These are phyloP conservation scores for Taenioides sp. DNA, from an alignment of 2,797 vertebrate genomes.

Conservation along the genomic window DNA sequence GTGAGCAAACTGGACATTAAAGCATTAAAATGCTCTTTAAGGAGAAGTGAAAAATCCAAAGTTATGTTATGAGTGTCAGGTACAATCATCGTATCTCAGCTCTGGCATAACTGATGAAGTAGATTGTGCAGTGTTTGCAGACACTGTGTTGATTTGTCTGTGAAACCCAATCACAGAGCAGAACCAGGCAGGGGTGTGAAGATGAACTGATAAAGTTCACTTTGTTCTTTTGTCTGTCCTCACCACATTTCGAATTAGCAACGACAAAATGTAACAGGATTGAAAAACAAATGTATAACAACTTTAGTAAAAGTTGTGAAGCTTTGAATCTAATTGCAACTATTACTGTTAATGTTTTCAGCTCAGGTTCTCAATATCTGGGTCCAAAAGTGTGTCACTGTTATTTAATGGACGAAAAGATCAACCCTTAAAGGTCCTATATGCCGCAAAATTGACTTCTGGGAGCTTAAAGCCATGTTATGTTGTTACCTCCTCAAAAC, in stretches of 20 bases:
- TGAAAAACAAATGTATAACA: background rate
- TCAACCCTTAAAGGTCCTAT: too few species aligned
- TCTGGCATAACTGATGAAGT: constrained; percentile 31
- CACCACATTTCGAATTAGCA: constrained; percentile 11
- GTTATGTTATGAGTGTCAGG: constrained; percentile 22
- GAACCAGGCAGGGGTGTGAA: constrained; percentile 45
- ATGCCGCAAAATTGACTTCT: too few species aligned
- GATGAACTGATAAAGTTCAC: background rate
- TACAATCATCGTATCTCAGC: constrained; percentile 45
- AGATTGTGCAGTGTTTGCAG: constrained; percentile 41
- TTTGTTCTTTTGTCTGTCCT: constrained; percentile 13
- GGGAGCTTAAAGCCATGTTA: too few species aligned
- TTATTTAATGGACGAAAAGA: too few species aligned
- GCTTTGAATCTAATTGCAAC: too few species aligned
- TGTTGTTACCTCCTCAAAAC: too few species aligned
- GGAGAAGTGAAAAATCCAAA: constrained; percentile 56
- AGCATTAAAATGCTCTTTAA: constrained; percentile 35
- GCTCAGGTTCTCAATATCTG: too few species aligned
- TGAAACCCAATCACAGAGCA: constrained; percentile 43
- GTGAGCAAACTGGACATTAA: constrained; percentile 1
- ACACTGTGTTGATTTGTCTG: constrained; percentile 42
- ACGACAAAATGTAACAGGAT: constrained; percentile 45
- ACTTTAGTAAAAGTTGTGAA: too few species aligned
- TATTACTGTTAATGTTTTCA: too few species aligned
- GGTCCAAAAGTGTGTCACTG: too few species aligned